These are phyloP conservation scores for Sipha flava DNA, from an alignment of 1,140 invertebrate species.

Conservation along the genomic window DNA sequence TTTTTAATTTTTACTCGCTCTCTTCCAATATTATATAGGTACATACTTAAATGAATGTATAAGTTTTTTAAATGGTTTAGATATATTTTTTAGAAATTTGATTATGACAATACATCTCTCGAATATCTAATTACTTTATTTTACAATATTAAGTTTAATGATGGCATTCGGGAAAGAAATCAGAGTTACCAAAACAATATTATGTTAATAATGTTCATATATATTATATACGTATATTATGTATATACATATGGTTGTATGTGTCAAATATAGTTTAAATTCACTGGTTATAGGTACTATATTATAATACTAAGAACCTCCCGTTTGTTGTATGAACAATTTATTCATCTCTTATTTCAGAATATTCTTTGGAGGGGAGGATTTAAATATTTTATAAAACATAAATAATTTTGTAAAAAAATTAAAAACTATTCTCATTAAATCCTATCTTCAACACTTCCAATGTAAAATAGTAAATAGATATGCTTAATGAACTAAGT, in stretches of 20 bases:
- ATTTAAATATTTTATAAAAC: background rate
- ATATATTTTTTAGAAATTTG: background rate
- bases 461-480: background rate
- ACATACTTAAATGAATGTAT: background rate
- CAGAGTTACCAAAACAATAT: background rate
- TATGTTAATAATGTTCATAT: background rate
- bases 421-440: background rate
- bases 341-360: no score
- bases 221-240: background rate
- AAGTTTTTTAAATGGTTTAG: background rate
- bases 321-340: background rate
- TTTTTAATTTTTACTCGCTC: background rate
- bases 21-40: background rate
- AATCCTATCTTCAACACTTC: background rate
- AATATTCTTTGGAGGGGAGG: no score
- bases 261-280: background rate
- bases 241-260: background rate
- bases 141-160: background rate
- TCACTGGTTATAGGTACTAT: background rate
- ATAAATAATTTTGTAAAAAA: background rate
- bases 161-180: background rate
- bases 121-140: background rate
- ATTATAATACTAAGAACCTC: no score
- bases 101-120: background rate
- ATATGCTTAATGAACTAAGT: background rate